These are phyloP conservation scores for Ciconia maguari DNA, from an alignment of 2,113 vertebrate genomes.

Conservation along the genomic window DNA sequence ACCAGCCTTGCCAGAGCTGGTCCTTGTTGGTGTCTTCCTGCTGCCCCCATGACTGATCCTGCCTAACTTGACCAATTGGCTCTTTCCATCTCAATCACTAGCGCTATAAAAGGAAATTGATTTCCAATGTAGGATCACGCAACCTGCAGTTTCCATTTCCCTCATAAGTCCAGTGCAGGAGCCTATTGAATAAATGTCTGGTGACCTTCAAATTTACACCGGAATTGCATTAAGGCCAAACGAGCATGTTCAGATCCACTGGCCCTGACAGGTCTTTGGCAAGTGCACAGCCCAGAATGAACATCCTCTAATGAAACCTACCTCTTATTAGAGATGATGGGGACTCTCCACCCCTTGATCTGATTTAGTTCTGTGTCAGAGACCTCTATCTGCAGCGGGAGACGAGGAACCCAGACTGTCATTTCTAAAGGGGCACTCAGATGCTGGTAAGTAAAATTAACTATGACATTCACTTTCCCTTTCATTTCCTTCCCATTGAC, in stretches of 20 bases:
- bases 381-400: constrained; percentile 91
- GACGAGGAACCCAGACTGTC: constrained; percentile 89
- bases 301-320: constrained; percentile 63
- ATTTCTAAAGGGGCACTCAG: constrained; percentile 85
- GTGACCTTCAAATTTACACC: constrained; percentile 4
- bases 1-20: neutral
- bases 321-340: constrained; percentile 87
- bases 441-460: constrained; percentile 94
- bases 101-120: neutral
- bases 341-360: constrained; percentile 94
- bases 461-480: constrained; percentile 83
- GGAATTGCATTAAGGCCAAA: constrained; percentile 30
- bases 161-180: neutral
- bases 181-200: constrained; percentile 22
- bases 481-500: constrained; percentile 93
- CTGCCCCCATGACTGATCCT: neutral
- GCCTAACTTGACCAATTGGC: neutral
- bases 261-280: constrained; percentile 39
- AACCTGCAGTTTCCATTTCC: neutral
- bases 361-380: constrained; percentile 92
- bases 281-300: neutral
- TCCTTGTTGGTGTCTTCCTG: neutral
- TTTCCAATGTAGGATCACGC: neutral
- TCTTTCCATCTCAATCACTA: neutral
- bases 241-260: constrained; percentile 19